Percentiles rank a stretch among this genome's conserved stretches.
Conservation (phyloP, 1,140 invertebrate genomes). For the Drosophila truncata region DNA sequence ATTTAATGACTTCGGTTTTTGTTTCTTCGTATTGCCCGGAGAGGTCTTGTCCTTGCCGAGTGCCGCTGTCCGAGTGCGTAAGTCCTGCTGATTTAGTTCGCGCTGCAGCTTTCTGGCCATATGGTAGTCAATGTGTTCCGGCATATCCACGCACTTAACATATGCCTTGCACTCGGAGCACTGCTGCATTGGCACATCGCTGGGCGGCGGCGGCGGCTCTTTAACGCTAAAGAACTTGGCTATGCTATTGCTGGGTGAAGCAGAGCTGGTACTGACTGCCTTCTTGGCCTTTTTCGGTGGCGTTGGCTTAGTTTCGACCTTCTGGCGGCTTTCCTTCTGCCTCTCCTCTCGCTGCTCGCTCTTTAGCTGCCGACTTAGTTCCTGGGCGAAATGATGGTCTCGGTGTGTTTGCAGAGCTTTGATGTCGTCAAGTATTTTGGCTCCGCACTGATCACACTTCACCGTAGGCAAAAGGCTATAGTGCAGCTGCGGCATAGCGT, state of each 20-base stretch:
- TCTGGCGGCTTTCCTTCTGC: conserved; percentile 45
- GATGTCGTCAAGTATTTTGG: conserved; percentile 67
- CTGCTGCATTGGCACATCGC: conserved; percentile 79
- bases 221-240: conserved; percentile 63
- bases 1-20: conserved; percentile 37
- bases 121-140: conserved; percentile 90
- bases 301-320: conserved; percentile 26
- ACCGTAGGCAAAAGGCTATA: conserved; percentile 78
- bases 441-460: conserved; percentile 87
- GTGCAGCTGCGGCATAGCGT: conserved; percentile 51
- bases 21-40: conserved; percentile 39
- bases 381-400: conserved; percentile 88
- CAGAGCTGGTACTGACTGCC: not conserved
- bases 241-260: conserved; percentile 39
- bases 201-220: conserved; percentile 42
- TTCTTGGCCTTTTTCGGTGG: conserved; percentile 54
- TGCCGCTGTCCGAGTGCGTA: conserved; percentile 39
- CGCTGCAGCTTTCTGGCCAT: conserved; percentile 88
- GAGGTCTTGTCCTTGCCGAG: conserved; percentile 46
- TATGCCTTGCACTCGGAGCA: conserved; percentile 89
- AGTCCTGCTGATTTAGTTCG: conserved; percentile 69
- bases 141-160: conserved; percentile 87
- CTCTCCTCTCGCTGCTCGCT: conserved; percentile 66
- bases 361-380: conserved; percentile 86
- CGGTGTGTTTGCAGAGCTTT: conserved; percentile 86